These are phyloP conservation scores for Solenopsis fugax DNA, from an alignment of 1,140 invertebrate genomes.

Conservation along the genomic window DNA sequence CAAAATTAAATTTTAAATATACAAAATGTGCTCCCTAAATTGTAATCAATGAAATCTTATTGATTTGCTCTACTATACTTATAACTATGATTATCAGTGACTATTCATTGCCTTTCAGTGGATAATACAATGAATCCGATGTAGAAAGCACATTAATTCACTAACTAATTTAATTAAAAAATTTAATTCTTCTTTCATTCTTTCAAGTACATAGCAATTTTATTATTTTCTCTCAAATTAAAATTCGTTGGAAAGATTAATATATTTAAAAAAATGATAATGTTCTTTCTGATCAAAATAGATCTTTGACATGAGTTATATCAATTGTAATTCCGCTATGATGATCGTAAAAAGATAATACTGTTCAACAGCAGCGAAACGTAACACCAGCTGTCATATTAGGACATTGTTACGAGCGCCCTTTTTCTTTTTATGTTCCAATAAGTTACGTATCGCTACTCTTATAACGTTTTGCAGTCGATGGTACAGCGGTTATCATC, in stretches of 20 bases:
- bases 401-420: slow-evolving; percentile 36
- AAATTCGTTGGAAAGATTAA: not conserved
- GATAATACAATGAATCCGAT: too few species aligned
- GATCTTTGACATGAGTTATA: not conserved
- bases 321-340: not conserved
- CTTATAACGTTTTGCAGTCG: slow-evolving; percentile 15
- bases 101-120: too few species aligned
- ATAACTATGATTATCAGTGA: too few species aligned
- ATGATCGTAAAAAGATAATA: not conserved
- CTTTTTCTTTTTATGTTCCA: slow-evolving; percentile 46
- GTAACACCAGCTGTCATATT: slow-evolving; percentile 26
- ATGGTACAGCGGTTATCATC: slow-evolving; percentile 3
- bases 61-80: too few species aligned
- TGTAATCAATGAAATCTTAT: too few species aligned
- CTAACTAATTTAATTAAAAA: not conserved
- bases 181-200: not conserved
- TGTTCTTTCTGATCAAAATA: not conserved
- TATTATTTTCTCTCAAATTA: not conserved
- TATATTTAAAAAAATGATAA: not conserved
- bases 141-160: too few species aligned
- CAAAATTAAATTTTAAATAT: not conserved
- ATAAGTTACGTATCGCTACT: slow-evolving; percentile 41
- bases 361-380: not conserved
- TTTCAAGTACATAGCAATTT: too few species aligned
- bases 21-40: too few species aligned